Base-by-base conservation (phyloP, 2,113 vertebrate genomes). In the Pteruthius melanotis region DNA sequence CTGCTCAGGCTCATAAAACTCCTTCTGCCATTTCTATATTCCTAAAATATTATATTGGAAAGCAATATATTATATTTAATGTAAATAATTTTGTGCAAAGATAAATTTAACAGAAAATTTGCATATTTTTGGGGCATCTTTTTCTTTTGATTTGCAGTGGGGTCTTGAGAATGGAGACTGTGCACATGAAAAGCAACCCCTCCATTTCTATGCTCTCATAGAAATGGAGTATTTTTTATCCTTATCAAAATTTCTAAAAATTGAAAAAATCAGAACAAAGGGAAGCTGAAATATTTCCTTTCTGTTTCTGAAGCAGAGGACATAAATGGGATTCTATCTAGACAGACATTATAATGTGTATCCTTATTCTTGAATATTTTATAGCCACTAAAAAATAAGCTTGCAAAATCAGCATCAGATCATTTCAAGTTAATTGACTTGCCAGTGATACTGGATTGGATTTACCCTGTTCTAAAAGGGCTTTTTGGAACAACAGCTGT, bases 401-500 rank as follows among this genome's bases (percentile, higher is more conserved):
- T 53, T 87, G 44, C 35, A 79, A 91, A 94, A 65, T 79, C 57
- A 76, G 15, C 77, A 72, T 69, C 57, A 39, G 60, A 75, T 49
- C 14, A 27, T 72, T 89, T 81, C 5, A 45, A 37, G 18, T 69
- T 56, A 71, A 76, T 49, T 84, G 65, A 76, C 45, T 72, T 90
- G 50, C 57, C 35, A 47, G 35, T 76, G 81, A 72, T 30, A 78
- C 1, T 9, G 18, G 47, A 60, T 65, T 66, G 70, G 78, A 49
- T 87, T 92, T 82, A 40, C 13, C 6, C 61, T 50, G 28, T 61
- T 83, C 79, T 65, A 71, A 83, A 94, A 85, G 19, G 8, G 21
- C 5, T 76, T 87, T 94, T 89, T 82, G 44, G 26, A 95, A 52
- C 26, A 79, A 90, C 96, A 96, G 76, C 71, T 94, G 87, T 89